Base-by-base conservation (phyloP, 2,113 vertebrate species). In the Gymnocephalus cernua region DNA sequence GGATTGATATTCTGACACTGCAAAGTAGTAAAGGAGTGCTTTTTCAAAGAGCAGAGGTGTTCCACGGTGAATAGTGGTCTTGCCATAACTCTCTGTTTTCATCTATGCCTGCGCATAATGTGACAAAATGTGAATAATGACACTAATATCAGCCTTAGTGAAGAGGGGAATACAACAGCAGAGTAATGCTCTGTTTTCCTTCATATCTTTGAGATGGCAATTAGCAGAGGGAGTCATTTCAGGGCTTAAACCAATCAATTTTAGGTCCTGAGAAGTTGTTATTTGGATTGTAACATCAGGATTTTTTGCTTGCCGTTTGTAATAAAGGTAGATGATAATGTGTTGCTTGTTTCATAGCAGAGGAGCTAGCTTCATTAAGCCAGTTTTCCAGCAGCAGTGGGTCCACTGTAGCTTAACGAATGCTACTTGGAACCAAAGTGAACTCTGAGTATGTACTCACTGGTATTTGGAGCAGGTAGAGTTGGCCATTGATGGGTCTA, bases 401-500 rank as follows among this genome's bases (percentile, higher is more conserved):
- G 16, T 44, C 69, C 8, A 35, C 6, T 58, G 35, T 21, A 21
- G 29, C 54, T 68, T 21, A n/a, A 23, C 57, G 51, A 66, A 32
- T 44, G 32, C n/a, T 27, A 21, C 35, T 18, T 76, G 21, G 11
- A 65, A 59, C 25, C 61, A 61, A 44, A 45, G 4, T 44, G 32
- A 51, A 35, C 11, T 4, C 21, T 18, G n/a, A 8, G 23, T 19
- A 16, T 59, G 18, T 44, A 93, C 95, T 97, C 89, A 99, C 98
- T 96, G 96, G 93, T 99, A 97, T 90, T 95, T 95, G 88, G 94
- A 90, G 93, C 98, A 99, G 88, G 96, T 96, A 7, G 96, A 93
- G 87, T 99, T 99, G 81, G 93, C 94, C 83, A 93, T 92, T 15
- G 93, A 88, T 6, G 97, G 97, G 91, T 96, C 94, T 58, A 93